phyloP scores from a whole-genome alignment of 2,113 vertebrate species.

The Forbesichthys agassizii region DNA sequence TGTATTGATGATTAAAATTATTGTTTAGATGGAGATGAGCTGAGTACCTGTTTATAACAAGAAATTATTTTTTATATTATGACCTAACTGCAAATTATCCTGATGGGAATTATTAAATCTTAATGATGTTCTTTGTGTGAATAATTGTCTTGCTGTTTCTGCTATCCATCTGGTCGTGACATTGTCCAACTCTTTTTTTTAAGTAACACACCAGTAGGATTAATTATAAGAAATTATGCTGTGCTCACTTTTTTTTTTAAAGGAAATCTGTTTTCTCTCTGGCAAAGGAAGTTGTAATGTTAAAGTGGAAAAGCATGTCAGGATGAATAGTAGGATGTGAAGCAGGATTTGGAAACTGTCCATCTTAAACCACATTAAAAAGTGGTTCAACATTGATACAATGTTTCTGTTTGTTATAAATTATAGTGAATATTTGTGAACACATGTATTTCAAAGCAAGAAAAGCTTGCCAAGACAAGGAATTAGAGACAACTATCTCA shows the following conservation, averaged over 20 bases:
- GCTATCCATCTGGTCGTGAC: neutral
- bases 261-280: neutral
- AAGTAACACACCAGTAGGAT: neutral
- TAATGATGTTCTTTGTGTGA: too few relatives aligned
- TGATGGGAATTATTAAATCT: too few relatives aligned
- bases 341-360: neutral
- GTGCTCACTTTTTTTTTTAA: neutral
- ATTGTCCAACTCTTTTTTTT: neutral
- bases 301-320: neutral
- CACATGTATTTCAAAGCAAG: too few relatives aligned
- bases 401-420: too few relatives aligned
- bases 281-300: conserved; percentile 6
- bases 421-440: too few relatives aligned
- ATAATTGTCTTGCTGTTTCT: neutral
- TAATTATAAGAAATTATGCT: neutral
- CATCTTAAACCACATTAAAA: conserved; percentile 3
- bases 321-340: neutral
- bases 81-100: neutral
- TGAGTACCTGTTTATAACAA: neutral
- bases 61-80: neutral
- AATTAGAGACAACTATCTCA: too few relatives aligned
- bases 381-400: too few relatives aligned
- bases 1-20: conserved; percentile 2
- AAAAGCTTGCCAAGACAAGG: too few relatives aligned
- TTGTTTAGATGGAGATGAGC: neutral